Base-by-base conservation (phyloP, 2,797 vertebrate genomes). In the Oryzias dopingdopingensis region DNA sequence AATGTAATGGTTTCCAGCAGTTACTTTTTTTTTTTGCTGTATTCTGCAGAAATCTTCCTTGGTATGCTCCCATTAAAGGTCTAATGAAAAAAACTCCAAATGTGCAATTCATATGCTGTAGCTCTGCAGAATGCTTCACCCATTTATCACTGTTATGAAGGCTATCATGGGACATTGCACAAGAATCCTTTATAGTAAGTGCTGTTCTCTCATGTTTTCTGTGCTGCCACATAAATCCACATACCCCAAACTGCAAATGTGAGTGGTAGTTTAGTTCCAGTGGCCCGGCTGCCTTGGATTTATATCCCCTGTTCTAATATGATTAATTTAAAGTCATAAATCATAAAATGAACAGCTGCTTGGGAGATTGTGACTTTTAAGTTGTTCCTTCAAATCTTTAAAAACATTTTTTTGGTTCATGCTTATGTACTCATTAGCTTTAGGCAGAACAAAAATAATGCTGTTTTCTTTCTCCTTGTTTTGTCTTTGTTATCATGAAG, bases 101-200 rank as follows among this genome's bases (percentile, higher is more conserved):
- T 49, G 63, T 73, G 42, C 46, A 58, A 41, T 63, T 81, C 73
- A 56, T 69, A 67, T 83, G 74, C 84, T 75, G 67, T 70, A 77
- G 70, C 62, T 77, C 61, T 69, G 67, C 47, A 29, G 59, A 71
- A 70, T n/a, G 55, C 77, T 63, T 55, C 43, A 44, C 62, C 70
- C 73, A 82, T 88, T 88, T 79, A 79, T 88, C 88, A 86, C 80
- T 80, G 74, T 87, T 86, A 78, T 74, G 79, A 87, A 80, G 61
- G 79, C 75, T 81, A 84, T 82, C 85, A 72, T 79, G 81, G 80
- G 85, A 85, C 74, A 70, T 77, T 81, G 74, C 82, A 80, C 80
- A 76, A 70, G 62, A 75, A 80, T 79, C 70, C 58, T 88, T 80
- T 82, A 71, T 76, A 77, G 81, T 82, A 86, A 84, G 66, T 66